Evolutionary conservation across 2,888 invertebrate species (phyloP).

Genomic region (Crematogaster levior): DNA sequence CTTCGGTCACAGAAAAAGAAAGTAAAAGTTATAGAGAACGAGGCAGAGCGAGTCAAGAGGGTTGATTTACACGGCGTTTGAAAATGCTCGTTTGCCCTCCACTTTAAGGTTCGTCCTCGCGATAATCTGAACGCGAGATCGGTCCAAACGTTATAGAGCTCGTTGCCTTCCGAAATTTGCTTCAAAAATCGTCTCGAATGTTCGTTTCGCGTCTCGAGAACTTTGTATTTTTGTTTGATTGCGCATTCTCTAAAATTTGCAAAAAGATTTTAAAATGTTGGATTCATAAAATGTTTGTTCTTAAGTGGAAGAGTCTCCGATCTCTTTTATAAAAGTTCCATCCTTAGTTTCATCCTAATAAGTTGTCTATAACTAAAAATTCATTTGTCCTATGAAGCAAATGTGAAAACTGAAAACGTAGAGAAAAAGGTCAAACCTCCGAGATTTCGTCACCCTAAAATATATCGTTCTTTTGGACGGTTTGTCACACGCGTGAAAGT

Average conservation of each 20-base stretch:
- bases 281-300: not conserved
- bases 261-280: not conserved
- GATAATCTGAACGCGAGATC: conserved; percentile 20
- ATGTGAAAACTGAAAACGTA: not conserved
- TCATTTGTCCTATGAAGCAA: not conserved
- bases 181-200: not conserved
- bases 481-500: conserved; percentile 51
- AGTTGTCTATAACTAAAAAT: not conserved
- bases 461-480: conserved; percentile 30
- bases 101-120: conserved; percentile 23
- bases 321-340: not conserved
- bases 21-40: conserved; percentile 42
- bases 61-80: conserved; percentile 46
- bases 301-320: not conserved
- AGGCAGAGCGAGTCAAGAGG: not conserved
- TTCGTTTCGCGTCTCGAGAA: not conserved
- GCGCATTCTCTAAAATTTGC: not conserved
- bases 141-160: not conserved
- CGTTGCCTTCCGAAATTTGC: not conserved
- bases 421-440: conserved; percentile 21
- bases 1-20: conserved; percentile 24
- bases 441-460: conserved; percentile 57
- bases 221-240: not conserved
- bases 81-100: conserved; percentile 30
- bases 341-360: not conserved